phyloP scores from a whole-genome alignment of 1,140 invertebrate genomes.

The Zaprionus gabonicus region DNA sequence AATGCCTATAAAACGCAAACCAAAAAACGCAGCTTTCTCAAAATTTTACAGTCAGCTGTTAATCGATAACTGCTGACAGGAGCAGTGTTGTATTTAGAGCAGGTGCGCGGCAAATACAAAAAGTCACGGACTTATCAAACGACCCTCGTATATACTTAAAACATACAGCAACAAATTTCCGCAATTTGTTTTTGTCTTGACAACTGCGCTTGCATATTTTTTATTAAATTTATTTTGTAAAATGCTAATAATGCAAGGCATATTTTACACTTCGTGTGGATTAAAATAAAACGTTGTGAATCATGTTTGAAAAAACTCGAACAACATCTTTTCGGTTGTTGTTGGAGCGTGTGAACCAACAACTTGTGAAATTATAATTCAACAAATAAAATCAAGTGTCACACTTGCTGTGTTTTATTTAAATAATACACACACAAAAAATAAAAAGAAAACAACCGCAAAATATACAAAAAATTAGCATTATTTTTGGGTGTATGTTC shows the following conservation, averaged over 20 bases:
- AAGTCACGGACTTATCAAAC: too few relatives aligned
- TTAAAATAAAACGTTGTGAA: slow-evolving; percentile 16
- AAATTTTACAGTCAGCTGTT: too few relatives aligned
- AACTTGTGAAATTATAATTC: slow-evolving; percentile 39
- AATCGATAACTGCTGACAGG: too few relatives aligned
- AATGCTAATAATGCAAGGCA: slow-evolving; percentile 1
- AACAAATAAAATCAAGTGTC: slow-evolving; percentile 26
- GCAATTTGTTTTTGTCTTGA: slow-evolving; percentile 8
- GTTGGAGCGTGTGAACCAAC: slow-evolving; percentile 58
- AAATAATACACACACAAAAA: not conserved
- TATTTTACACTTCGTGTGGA: slow-evolving; percentile 6
- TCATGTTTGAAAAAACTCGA: slow-evolving; percentile 12
- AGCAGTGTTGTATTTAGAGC: too few relatives aligned
- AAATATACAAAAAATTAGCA: slow-evolving; percentile 14
- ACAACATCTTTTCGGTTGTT: slow-evolving; percentile 10
- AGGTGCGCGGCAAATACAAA: too few relatives aligned
- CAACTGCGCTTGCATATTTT: slow-evolving; percentile 24
- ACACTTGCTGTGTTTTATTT: slow-evolving; percentile 1
- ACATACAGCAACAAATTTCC: slow-evolving; percentile 1
- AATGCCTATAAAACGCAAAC: too few relatives aligned
- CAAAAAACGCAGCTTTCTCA: too few relatives aligned
- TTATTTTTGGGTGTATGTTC: slow-evolving; percentile 14
- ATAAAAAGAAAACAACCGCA: not conserved
- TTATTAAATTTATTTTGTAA: not conserved
- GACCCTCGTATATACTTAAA: too few relatives aligned